Evolutionary conservation across 2,888 invertebrate species (phyloP).

Genomic region (Seira ritae): DNA sequence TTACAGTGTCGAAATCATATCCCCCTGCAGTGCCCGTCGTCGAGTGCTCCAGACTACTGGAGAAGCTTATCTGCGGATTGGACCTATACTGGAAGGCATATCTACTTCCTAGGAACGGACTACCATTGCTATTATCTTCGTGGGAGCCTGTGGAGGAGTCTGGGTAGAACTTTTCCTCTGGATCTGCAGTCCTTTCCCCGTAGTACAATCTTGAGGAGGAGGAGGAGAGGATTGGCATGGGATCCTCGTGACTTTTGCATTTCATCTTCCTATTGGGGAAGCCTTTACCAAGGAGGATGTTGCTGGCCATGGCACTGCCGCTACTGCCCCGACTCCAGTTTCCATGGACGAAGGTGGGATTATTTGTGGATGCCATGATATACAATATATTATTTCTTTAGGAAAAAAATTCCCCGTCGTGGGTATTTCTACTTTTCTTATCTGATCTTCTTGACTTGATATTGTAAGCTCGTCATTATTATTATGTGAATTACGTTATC

Average conservation of each 20-base stretch:
- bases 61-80: conserved; percentile 57
- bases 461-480: too few relatives aligned
- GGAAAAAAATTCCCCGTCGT: too few relatives aligned
- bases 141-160: conserved; percentile 13
- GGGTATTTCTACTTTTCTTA: too few relatives aligned
- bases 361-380: conserved; percentile 45
- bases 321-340: conserved; percentile 58
- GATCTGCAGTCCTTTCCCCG: background rate
- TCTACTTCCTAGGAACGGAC: conserved; percentile 34
- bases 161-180: background rate
- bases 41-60: conserved; percentile 31
- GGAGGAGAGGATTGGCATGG: conserved; percentile 7
- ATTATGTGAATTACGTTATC: too few relatives aligned
- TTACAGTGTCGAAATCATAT: conserved; percentile 45
- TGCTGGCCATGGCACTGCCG: conserved; percentile 29
- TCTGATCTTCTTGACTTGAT: too few relatives aligned
- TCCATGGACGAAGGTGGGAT: conserved; percentile 50
- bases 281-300: conserved; percentile 14
- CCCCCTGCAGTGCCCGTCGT: conserved; percentile 4
- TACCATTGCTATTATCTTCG: conserved; percentile 1
- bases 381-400: too few relatives aligned
- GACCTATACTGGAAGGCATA: conserved; percentile 53
- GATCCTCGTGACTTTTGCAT: conserved; percentile 51
- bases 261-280: conserved; percentile 14
- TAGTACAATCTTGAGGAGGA: background rate